A percentile compares a stretch with the other conserved stretches of the same genome.
Conservation (phyloP, 2,888 invertebrate species). For the Pycnomerus fuliginosus region DNA sequence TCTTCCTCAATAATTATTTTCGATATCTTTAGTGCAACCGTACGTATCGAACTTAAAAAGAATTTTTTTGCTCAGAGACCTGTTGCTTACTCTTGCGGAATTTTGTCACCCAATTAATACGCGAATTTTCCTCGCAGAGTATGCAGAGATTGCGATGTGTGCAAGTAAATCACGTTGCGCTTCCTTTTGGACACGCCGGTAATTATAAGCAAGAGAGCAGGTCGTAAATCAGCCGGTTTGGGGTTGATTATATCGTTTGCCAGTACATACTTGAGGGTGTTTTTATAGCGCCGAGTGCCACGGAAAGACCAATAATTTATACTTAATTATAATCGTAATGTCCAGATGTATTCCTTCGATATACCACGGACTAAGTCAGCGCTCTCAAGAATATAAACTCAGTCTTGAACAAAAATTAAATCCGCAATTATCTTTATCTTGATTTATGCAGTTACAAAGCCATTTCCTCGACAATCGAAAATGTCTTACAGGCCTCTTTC, state of each 20-base stretch:
- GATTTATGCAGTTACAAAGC: conserved; percentile 3
- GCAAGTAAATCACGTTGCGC: conserved; percentile 34
- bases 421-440: conserved; percentile 18
- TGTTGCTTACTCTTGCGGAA: too few species aligned
- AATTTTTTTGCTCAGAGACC: too few species aligned
- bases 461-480: too few species aligned
- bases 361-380: conserved; percentile 6
- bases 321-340: conserved; percentile 19
- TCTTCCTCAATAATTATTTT: too few species aligned
- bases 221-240: conserved; percentile 30
- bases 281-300: conserved; percentile 26
- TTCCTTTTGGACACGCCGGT: conserved; percentile 33
- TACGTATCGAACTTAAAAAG: too few species aligned
- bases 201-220: too few species aligned
- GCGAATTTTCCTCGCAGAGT: too few species aligned
- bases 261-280: conserved; percentile 24
- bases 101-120: too few species aligned
- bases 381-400: conserved; percentile 4
- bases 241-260: conserved; percentile 35
- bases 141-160: conserved; percentile 31
- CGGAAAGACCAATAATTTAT: conserved; percentile 18
- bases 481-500: too few species aligned
- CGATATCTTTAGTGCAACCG: too few species aligned
- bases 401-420: conserved; percentile 18
- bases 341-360: conserved; percentile 18